A percentile compares a stretch with the other conserved stretches of the same genome.
Conservation (phyloP, 2,113 vertebrate genomes). For the Struthio camelus region DNA sequence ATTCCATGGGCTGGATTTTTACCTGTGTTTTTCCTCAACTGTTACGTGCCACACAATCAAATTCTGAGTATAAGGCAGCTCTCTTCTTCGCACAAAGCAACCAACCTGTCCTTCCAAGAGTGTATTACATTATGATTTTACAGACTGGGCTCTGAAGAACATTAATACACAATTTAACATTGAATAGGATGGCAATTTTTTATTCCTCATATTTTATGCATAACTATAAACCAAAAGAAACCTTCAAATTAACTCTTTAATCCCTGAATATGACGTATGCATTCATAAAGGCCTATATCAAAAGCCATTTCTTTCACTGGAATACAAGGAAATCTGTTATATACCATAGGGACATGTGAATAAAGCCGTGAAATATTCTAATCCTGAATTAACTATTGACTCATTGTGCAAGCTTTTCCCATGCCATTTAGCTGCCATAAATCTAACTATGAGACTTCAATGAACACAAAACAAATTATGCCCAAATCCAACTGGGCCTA, state of each 20-base stretch:
- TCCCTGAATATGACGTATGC: background rate
- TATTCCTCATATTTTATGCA: background rate
- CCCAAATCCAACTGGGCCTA: constrained; percentile 60
- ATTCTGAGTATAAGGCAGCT: background rate
- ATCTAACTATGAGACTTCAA: constrained; percentile 54
- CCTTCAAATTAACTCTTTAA: constrained; percentile 10
- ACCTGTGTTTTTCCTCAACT: background rate
- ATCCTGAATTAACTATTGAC: constrained; percentile 48
- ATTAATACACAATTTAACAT: background rate
- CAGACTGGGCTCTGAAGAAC: background rate
- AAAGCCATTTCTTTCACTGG: background rate
- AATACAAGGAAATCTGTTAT: background rate
- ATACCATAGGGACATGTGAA: background rate
- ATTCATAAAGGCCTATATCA: background rate
- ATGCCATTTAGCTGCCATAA: constrained; percentile 59
- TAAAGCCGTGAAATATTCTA: constrained; percentile 53
- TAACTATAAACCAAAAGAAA: background rate
- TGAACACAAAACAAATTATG: constrained; percentile 60
- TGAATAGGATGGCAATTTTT: background rate
- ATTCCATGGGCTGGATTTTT: background rate
- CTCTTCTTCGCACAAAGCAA: background rate
- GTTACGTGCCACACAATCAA: background rate
- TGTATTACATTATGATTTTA: background rate
- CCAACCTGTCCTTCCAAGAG: background rate
- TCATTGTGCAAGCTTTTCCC: constrained; percentile 58